Percentiles rank a stretch among this genome's conserved stretches.
Conservation (phyloP, 2,113 vertebrate species). For the Pseudorhombus dupliciocellatus region DNA sequence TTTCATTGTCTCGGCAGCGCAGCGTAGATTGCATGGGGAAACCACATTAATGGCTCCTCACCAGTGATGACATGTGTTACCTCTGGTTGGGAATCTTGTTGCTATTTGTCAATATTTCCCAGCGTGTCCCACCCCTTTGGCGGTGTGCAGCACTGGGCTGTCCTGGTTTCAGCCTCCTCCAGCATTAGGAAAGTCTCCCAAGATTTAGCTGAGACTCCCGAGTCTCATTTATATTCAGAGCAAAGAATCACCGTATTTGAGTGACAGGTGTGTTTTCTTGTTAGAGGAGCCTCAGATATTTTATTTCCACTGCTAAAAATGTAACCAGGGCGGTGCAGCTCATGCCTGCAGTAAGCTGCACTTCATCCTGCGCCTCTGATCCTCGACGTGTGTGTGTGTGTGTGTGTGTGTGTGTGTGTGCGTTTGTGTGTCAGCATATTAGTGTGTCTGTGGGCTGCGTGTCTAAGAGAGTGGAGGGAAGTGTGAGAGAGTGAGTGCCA, state of each 20-base stretch:
- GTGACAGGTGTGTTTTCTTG: constrained; percentile 76
- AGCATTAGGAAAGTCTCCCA: constrained; percentile 28
- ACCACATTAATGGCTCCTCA: constrained; percentile 23
- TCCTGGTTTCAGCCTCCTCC: constrained; percentile 41
- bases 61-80: constrained; percentile 12
- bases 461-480: constrained; percentile 64
- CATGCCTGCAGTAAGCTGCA: constrained; percentile 70
- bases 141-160: constrained; percentile 4
- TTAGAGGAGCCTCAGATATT: constrained; percentile 66
- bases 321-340: constrained; percentile 70
- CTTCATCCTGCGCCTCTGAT: constrained; percentile 75
- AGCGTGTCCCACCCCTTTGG: constrained; percentile 30
- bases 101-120: constrained; percentile 38
- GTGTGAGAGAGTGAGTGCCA: constrained; percentile 67
- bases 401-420: constrained; percentile 15
- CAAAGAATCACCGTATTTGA: constrained; percentile 61
- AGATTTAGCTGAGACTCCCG: constrained; percentile 31
- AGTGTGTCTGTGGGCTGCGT: constrained; percentile 63
- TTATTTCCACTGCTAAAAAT: constrained; percentile 75
- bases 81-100: constrained; percentile 19
- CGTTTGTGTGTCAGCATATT: constrained; percentile 8
- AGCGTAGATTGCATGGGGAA: constrained; percentile 39
- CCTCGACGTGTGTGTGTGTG: constrained; percentile 39
- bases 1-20: constrained; percentile 15
- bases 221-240: constrained; percentile 70